These are phyloP conservation scores for Epsilonema sp. DNA, from an alignment of 2,888 invertebrate species.

Conservation along the genomic window DNA sequence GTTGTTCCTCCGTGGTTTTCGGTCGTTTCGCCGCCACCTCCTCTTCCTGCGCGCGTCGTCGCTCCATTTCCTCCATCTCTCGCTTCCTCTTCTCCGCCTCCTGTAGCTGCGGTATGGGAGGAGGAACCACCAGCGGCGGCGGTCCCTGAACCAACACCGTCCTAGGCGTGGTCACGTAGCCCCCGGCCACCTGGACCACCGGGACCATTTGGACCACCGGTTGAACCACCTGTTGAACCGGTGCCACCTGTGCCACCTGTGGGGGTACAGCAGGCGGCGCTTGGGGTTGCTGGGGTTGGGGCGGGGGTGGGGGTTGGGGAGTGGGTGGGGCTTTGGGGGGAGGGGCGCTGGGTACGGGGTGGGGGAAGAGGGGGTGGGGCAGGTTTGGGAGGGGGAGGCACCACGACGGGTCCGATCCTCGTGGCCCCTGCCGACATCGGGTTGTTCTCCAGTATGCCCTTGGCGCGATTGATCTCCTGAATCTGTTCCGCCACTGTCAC, in stretches of 20 bases:
- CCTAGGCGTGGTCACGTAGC: neutral
- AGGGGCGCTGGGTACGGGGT: no score
- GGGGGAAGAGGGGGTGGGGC: no score
- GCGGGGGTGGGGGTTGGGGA: slow-evolving; percentile 24
- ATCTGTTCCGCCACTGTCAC: slow-evolving; percentile 85
- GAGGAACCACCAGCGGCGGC: no score
- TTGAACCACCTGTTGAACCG: no score
- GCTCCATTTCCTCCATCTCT: neutral
- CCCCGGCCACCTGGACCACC: neutral
- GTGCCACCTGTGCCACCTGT: slow-evolving; percentile 30
- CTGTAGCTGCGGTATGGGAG: no score
- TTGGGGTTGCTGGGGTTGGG: slow-evolving; percentile 12
- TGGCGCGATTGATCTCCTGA: slow-evolving; percentile 86
- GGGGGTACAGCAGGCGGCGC: slow-evolving; percentile 17
- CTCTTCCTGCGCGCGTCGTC: slow-evolving; percentile 9
- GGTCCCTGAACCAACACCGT: no score
- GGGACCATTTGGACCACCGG: neutral
- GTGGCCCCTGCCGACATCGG: no score
- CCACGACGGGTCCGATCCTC: no score
- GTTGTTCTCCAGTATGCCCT: slow-evolving; percentile 48
- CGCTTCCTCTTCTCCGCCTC: no score
- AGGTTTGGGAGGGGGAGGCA: no score
- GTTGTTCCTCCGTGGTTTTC: slow-evolving; percentile 67
- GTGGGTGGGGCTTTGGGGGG: no score
- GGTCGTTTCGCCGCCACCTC: slow-evolving; percentile 74